A percentile compares a stretch with the other conserved stretches of the same genome.
Conservation (phyloP, 2,113 vertebrate genomes). For the Mobula hypostoma region DNA sequence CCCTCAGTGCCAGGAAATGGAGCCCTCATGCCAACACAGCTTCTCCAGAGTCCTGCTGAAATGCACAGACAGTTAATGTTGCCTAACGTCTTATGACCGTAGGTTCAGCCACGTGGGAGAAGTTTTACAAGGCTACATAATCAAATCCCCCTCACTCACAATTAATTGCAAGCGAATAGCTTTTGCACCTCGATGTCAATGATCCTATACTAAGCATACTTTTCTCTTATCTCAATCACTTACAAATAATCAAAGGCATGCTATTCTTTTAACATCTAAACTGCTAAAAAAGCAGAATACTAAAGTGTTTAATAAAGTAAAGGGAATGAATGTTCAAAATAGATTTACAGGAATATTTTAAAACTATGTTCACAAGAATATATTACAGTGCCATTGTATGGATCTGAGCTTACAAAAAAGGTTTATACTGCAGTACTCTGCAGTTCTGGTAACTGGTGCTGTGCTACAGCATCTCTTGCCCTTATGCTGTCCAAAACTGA, state of each 20-base stretch:
- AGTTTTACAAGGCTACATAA: constrained; percentile 70
- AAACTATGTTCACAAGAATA: constrained; percentile 36
- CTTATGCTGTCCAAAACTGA: constrained; percentile 85
- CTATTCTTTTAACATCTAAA: constrained; percentile 31
- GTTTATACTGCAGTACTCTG: constrained; percentile 44
- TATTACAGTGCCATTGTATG: neutral
- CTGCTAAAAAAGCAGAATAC: neutral
- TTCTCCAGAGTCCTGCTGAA: constrained; percentile 64
- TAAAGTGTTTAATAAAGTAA: constrained; percentile 28
- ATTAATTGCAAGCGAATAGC: constrained; percentile 80
- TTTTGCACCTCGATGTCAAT: constrained; percentile 63
- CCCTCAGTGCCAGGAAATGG: constrained; percentile 67
- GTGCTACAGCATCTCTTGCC: constrained; percentile 64
- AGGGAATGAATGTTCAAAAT: neutral
- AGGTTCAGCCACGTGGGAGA: constrained; percentile 84
- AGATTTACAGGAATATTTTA: neutral
- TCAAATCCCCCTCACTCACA: constrained; percentile 70
- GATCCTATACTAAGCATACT: constrained; percentile 57
- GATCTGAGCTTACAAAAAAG: neutral
- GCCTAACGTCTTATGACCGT: constrained; percentile 81
- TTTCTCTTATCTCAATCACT: constrained; percentile 62
- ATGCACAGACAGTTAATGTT: constrained; percentile 79
- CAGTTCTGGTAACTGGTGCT: constrained; percentile 46
- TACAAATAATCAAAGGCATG: constrained; percentile 69
- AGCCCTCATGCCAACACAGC: constrained; percentile 59